Conservation (phyloP, 35 echinoderm and acorn worm genomes). For the Patiria miniata region DNA sequence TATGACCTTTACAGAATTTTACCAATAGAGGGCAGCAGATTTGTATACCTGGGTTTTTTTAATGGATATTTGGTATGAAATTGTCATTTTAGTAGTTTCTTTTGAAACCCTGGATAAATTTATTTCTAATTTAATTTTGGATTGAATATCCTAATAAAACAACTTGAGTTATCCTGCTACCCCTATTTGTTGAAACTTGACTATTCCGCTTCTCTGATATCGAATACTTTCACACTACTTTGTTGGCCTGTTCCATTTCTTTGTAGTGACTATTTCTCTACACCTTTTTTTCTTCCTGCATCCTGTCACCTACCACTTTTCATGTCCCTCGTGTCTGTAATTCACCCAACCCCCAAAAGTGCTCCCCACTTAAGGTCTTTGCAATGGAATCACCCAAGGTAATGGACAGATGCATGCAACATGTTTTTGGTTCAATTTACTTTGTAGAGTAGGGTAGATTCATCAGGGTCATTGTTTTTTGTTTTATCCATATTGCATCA, state of each 20-base stretch:
- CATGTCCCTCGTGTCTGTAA: neutral
- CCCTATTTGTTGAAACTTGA: neutral
- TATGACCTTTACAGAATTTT: too few relatives aligned
- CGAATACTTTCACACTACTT: neutral
- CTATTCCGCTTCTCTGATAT: neutral
- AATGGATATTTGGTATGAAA: too few relatives aligned
- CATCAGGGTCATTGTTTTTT: too few relatives aligned
- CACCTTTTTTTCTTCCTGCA: constrained; percentile 20
- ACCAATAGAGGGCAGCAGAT: too few relatives aligned
- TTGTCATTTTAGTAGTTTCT: too few relatives aligned
- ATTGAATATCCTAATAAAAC: too few relatives aligned
- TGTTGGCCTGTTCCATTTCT: neutral
- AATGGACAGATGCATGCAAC: constrained; percentile 14
- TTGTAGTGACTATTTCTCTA: constrained; percentile 29
- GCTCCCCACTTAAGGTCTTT: constrained; percentile 20
- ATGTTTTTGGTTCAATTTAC: constrained; percentile 10
- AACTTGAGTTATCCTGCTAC: neutral
- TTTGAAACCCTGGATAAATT: too few relatives aligned
- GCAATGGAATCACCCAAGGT: constrained; percentile 19
- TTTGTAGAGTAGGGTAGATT: constrained; percentile 25
- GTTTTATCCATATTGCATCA: too few relatives aligned
- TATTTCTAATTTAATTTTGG: too few relatives aligned
- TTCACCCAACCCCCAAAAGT: constrained; percentile 4
- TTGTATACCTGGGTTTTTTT: too few relatives aligned
- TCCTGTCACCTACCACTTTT: neutral